Evolutionary conservation across 2,888 invertebrate genomes (phyloP).

Genomic region (Periphyllus acericola): DNA sequence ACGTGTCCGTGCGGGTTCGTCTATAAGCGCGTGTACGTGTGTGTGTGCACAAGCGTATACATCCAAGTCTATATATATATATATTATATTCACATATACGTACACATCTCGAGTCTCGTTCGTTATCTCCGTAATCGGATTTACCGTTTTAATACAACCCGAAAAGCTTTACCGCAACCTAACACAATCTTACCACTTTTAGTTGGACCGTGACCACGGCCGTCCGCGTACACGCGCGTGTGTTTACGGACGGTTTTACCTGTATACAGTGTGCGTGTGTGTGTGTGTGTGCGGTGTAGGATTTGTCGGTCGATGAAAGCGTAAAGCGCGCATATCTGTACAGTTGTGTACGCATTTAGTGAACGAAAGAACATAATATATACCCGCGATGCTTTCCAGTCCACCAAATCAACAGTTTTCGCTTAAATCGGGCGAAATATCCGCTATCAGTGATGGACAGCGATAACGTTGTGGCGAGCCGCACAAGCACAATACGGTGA

Average conservation of each 20-base stretch:
- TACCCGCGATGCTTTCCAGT: not conserved
- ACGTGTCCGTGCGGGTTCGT: not conserved
- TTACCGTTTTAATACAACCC: constrained; percentile 9
- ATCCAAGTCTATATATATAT: not conserved
- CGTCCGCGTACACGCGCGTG: not conserved
- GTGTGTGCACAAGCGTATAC: not conserved
- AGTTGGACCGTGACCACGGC: not conserved
- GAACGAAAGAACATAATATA: too few species aligned
- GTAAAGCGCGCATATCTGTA: too few species aligned
- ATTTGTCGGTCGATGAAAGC: constrained; percentile 29
- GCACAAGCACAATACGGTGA: too few species aligned
- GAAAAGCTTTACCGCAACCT: not conserved
- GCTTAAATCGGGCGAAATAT: not conserved
- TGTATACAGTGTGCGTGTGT: not conserved
- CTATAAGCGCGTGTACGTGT: not conserved
- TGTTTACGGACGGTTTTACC: not conserved
- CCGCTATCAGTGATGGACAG: too few species aligned
- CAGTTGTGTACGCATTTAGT: too few species aligned
- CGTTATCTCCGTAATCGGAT: constrained; percentile 26
- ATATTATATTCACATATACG: not conserved
- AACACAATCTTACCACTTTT: not conserved
- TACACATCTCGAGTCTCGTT: not conserved
- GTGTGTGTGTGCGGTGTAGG: not conserved
- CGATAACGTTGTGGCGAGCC: too few species aligned
- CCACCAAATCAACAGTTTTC: not conserved